phyloP scores from a whole-genome alignment of 2,113 vertebrate genomes.

The Neopipo cinnamomea region DNA sequence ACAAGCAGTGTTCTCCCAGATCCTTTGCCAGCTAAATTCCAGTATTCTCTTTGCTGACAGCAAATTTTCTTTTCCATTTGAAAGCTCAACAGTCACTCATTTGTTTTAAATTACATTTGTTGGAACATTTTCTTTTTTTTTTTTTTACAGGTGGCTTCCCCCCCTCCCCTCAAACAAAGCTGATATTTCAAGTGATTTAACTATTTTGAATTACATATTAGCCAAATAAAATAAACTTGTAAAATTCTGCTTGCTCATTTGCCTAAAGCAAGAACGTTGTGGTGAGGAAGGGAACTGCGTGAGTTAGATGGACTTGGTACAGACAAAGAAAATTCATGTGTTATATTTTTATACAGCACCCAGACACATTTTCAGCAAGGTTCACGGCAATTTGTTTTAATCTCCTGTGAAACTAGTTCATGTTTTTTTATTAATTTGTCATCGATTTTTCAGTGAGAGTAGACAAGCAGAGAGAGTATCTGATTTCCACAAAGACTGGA shows the following conservation, averaged over 20 bases:
- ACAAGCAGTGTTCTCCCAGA: neutral
- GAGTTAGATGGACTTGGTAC: neutral
- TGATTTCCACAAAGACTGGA: neutral
- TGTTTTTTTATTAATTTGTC: neutral
- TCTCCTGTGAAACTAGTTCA: neutral
- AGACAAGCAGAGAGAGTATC: neutral
- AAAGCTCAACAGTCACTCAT: neutral
- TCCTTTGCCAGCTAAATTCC: neutral
- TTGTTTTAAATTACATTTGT: neutral
- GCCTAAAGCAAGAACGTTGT: neutral
- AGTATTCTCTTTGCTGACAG: neutral
- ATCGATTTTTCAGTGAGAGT: neutral
- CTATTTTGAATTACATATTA: neutral
- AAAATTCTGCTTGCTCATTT: neutral
- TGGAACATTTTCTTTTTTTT: neutral
- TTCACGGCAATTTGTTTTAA: neutral
- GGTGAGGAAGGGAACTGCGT: fast-evolving
- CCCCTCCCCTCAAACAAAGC: neutral
- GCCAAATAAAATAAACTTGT: neutral
- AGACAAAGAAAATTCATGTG: neutral
- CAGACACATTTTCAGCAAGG: neutral
- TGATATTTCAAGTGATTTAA: neutral
- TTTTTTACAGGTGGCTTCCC: neutral
- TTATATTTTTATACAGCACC: neutral
- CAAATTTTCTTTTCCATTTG: neutral